Conservation (phyloP, 2,797 vertebrate genomes). For the Amphiprion clarkii region DNA sequence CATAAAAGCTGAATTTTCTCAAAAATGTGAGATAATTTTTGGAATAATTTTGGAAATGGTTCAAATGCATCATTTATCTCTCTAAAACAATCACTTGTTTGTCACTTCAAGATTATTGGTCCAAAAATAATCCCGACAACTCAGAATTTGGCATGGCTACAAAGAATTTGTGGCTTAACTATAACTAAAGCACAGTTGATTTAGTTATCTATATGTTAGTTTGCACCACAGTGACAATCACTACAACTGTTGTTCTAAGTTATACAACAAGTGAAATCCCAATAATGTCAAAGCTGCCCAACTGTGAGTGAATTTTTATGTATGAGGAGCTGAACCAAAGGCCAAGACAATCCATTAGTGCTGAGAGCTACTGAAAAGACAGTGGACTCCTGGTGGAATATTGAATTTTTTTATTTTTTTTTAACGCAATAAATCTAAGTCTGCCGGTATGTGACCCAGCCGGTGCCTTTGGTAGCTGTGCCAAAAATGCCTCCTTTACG, state of each 20-base stretch:
- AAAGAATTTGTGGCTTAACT: too few relatives aligned
- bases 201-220: background rate
- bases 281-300: conserved; percentile 36
- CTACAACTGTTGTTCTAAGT: background rate
- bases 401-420: conserved; percentile 11
- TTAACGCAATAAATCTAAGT: conserved; percentile 47
- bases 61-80: too few relatives aligned
- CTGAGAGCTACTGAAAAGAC: conserved; percentile 36
- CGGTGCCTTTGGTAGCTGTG: background rate
- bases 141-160: too few relatives aligned
- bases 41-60: too few relatives aligned
- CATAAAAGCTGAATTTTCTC: too few relatives aligned
- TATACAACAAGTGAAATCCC: conserved; percentile 9
- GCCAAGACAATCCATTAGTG: conserved; percentile 45
- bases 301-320: conserved; percentile 34
- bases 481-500: conserved; percentile 8
- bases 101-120: too few relatives aligned
- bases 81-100: too few relatives aligned
- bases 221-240: background rate
- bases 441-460: conserved; percentile 5
- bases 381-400: conserved; percentile 33
- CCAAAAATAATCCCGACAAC: too few relatives aligned
- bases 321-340: conserved; percentile 18
- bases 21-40: too few relatives aligned
- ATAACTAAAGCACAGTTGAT: conserved; percentile 9